Base-by-base conservation (phyloP, 2,797 vertebrate genomes). In the Pogoniulus pusillus region DNA sequence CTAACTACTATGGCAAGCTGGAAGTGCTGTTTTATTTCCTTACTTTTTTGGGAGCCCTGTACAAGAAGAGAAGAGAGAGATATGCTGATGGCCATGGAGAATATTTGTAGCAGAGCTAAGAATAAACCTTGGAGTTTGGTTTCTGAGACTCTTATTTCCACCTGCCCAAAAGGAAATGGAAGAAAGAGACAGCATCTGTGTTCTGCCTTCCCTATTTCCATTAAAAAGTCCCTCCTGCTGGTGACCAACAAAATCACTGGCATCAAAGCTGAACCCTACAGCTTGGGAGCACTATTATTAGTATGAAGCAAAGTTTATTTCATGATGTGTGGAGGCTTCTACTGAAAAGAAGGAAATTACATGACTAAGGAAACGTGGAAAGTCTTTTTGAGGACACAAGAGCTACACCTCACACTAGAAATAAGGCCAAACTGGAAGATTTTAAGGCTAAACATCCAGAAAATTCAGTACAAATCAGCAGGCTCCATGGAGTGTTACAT, bases 101-200 rank as follows among this genome's bases (percentile, higher is more conserved):
- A 79, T 30, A 18, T 55, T 65, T 68, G 65, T 9, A 80, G 75
- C 71, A 80, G 27, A 87, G 37, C 51, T 75, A 54, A 77, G 89
- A 87, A 88, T 77, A 86, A 95, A 84, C 24, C 1, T 2, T 4
- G 63, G 24, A 18, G 13, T 71, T 91, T 64, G 27, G 47, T 80
- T 94, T 91, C 71, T 65, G 57, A 92, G 59, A 82, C 41, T 35
- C 41, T 35, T 87, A 87, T 49, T 75, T 90, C 58, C 53, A 89
- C 79, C 83, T 95, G 79, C 43, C 90, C 62, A 74, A 94, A 84
- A 91, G 26, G 10, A 78, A 92, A 85, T n/a, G 37, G 68, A 90
- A 89, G 51, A 72, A 73, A 22, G 59, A 87, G 34, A 20, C 51
- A 89, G 62, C 3, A 1, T 53, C 27, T 49, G 26, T 35, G n/a